Percentiles rank a stretch among this genome's conserved stretches.
Conservation (phyloP, 2,888 invertebrate genomes). For the Julus scanicus region DNA sequence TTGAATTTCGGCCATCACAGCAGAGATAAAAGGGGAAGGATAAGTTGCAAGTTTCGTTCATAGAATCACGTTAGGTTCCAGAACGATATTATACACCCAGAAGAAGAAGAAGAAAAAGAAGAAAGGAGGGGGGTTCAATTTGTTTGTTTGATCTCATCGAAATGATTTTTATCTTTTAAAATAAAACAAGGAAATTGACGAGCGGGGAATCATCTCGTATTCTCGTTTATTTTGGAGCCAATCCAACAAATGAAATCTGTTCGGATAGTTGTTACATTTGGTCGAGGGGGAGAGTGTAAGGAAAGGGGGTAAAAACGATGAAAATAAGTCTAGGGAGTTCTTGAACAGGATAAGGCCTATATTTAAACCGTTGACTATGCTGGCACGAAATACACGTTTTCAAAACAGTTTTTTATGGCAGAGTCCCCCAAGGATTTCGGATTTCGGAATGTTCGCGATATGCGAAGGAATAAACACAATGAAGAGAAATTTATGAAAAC, state of each 20-base stretch:
- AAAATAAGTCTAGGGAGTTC: neutral
- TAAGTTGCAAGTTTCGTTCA: neutral
- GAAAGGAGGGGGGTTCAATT: neutral
- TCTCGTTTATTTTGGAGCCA: neutral
- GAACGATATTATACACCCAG: no score
- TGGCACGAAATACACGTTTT: neutral
- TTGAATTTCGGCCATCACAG: neutral
- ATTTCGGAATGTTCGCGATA: slow-evolving; percentile 26
- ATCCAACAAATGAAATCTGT: slow-evolving; percentile 28
- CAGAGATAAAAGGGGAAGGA: neutral
- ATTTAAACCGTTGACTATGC: neutral
- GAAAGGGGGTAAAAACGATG: neutral
- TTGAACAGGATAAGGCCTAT: neutral
- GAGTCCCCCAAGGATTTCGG: neutral
- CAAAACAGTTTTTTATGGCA: neutral
- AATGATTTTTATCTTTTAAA: slow-evolving; percentile 20
- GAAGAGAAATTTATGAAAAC: slow-evolving; percentile 3
- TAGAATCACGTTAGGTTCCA: neutral
- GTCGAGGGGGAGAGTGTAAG: neutral
- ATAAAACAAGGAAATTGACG: slow-evolving; percentile 13
- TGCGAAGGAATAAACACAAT: slow-evolving; percentile 5
- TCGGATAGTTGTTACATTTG: slow-evolving; percentile 11
- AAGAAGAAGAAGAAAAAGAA: no score
- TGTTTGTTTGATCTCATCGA: slow-evolving; percentile 19
- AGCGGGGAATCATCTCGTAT: slow-evolving; percentile 8